Conservation (phyloP, 2,888 invertebrate species). For the Belgica antarctica region DNA sequence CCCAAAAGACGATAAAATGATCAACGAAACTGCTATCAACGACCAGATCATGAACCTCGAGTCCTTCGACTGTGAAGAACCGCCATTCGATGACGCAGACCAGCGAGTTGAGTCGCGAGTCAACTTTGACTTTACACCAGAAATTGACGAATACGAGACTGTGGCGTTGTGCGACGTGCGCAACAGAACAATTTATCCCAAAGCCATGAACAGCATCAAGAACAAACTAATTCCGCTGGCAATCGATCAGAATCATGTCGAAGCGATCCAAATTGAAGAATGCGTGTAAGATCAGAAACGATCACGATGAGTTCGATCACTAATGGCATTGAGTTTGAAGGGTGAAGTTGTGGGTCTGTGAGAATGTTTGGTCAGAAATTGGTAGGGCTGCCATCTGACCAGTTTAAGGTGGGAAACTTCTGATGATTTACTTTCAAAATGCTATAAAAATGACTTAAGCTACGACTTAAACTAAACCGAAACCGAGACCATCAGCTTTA, state of each 20-base stretch:
- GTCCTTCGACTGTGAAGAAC: background rate
- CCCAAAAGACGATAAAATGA: background rate
- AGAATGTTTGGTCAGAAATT: too few species aligned
- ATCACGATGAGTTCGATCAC: too few species aligned
- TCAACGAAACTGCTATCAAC: background rate
- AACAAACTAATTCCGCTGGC: background rate
- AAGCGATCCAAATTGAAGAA: background rate
- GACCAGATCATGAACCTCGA: background rate
- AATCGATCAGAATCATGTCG: background rate
- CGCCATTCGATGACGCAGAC: background rate
- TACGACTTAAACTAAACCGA: too few species aligned
- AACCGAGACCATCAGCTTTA: too few species aligned
- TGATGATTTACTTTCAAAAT: too few species aligned
- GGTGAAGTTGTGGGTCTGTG: too few species aligned
- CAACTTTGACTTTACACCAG: background rate
- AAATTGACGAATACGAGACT: background rate
- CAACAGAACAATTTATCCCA: background rate
- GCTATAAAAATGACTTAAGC: too few species aligned
- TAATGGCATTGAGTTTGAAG: too few species aligned
- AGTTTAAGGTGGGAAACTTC: too few species aligned
- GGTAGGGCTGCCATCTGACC: too few species aligned
- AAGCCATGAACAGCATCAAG: background rate
- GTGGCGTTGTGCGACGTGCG: background rate
- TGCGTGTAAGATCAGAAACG: constrained; percentile 13
- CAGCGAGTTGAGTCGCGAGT: background rate